phyloP scores from a whole-genome alignment of 2,797 vertebrate species.

The Gymnoscopelus braueri region DNA sequence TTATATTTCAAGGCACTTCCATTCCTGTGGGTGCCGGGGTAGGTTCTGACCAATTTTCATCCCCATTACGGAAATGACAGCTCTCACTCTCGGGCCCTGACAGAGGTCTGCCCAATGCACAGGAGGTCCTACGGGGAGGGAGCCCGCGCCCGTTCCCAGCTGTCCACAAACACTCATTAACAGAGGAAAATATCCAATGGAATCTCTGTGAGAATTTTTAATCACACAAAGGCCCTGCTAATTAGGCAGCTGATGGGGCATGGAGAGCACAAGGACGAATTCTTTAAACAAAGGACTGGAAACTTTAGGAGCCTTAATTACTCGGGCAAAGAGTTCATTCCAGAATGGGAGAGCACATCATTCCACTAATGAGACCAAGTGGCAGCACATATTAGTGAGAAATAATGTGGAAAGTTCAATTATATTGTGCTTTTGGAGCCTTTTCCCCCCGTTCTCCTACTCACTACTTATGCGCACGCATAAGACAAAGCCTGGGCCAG shows the following conservation, averaged over 20 bases:
- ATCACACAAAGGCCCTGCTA: constrained; percentile 98
- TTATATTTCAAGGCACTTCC: constrained; percentile 99
- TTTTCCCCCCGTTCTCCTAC: constrained; percentile 74
- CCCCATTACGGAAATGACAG: constrained; percentile 97
- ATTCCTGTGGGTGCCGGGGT: constrained; percentile 88
- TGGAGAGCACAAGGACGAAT: constrained; percentile 99
- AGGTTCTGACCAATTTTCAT: constrained; percentile 96
- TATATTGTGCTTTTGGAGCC: constrained; percentile 88
- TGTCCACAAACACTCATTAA: constrained; percentile 99
- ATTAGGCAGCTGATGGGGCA: constrained; percentile 99
- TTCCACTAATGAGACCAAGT: constrained; percentile 96
- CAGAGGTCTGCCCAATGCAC: constrained; percentile 95
- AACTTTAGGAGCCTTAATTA: constrained; percentile 99
- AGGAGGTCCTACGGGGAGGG: constrained; percentile 92
- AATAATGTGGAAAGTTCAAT: constrained; percentile 90
- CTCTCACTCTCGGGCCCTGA: constrained; percentile 98
- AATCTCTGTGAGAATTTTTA: constrained; percentile 99
- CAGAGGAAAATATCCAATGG: constrained; percentile 98
- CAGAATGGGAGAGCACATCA: constrained; percentile 98
- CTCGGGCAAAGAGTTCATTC: constrained; percentile 99
- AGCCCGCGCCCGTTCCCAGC: constrained; percentile 92
- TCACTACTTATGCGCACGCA: constrained; percentile 81
- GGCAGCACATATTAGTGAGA: constrained; percentile 89
- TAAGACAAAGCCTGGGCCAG: constrained; percentile 81
- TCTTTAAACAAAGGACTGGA: constrained; percentile 99